phyloP scores from a whole-genome alignment of 2,888 invertebrate species.

The Diadegma fenestrale region DNA sequence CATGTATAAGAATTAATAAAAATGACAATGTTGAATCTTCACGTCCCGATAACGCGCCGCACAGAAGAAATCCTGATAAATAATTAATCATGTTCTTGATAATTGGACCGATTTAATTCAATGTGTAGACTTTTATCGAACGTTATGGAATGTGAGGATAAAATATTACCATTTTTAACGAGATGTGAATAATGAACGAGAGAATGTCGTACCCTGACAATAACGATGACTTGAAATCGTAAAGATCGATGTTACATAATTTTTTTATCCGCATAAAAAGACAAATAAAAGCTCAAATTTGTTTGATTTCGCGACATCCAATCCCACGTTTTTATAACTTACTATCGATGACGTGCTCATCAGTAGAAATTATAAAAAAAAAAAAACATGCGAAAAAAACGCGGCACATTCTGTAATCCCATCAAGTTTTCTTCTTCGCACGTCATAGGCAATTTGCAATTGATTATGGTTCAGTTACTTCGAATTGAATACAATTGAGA shows the following conservation, averaged over 20 bases:
- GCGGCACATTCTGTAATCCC: background rate
- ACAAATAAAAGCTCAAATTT: background rate
- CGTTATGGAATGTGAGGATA: background rate
- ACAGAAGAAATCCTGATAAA: background rate
- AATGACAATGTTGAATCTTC: background rate
- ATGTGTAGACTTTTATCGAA: background rate
- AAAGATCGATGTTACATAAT: background rate
- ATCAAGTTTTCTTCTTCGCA: background rate
- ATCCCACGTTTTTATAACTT: background rate
- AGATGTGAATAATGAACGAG: constrained; percentile 1
- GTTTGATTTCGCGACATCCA: background rate
- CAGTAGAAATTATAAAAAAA: background rate
- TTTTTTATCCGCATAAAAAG: background rate
- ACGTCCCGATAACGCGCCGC: background rate
- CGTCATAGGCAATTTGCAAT: constrained; percentile 22
- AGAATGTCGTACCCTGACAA: background rate
- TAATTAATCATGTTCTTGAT: background rate
- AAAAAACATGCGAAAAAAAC: background rate
- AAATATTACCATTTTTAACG: background rate
- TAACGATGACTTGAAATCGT: background rate
- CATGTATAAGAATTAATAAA: background rate
- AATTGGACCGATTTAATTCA: background rate
- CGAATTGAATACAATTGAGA: background rate
- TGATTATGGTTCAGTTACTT: constrained; percentile 8
- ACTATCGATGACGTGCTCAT: background rate